A percentile compares a stretch with the other conserved stretches of the same genome.
Evolutionary conservation across 1,140 invertebrate genomes (phyloP).

Genomic region (Drosophila tsacasi): DNA sequence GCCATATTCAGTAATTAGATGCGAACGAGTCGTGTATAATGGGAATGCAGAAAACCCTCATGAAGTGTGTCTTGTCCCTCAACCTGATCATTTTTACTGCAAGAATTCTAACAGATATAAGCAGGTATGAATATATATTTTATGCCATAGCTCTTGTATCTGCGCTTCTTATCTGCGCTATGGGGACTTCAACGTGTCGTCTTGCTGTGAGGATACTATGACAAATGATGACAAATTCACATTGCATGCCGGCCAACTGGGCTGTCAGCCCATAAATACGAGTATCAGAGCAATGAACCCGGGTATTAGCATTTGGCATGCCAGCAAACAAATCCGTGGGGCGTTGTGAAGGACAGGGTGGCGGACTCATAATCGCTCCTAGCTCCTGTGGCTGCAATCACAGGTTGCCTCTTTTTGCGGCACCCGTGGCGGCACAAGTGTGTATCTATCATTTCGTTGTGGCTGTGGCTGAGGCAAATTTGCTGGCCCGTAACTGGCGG

Average conservation of each 20-base stretch:
- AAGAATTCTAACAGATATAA: not conserved
- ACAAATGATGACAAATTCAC: slow-evolving; percentile 76
- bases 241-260: slow-evolving; percentile 51
- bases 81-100: not conserved
- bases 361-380: slow-evolving; percentile 63
- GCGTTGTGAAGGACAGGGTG: slow-evolving; percentile 21
- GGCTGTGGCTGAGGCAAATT: slow-evolving; percentile 51
- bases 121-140: not conserved
- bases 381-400: slow-evolving; percentile 56
- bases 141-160: not conserved
- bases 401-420: slow-evolving; percentile 39
- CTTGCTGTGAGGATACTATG: slow-evolving; percentile 41
- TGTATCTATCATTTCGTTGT: slow-evolving; percentile 70
- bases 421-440: slow-evolving; percentile 62
- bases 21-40: not conserved
- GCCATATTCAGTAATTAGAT: slow-evolving; percentile 45
- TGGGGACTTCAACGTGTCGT: not conserved
- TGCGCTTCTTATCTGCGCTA: not conserved
- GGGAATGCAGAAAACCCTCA: not conserved
- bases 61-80: not conserved
- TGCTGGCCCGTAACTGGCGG: slow-evolving; percentile 28
- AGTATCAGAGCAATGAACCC: slow-evolving; percentile 71
- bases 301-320: slow-evolving; percentile 28
- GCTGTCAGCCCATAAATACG: slow-evolving; percentile 63
- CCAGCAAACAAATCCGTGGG: slow-evolving; percentile 28